These are phyloP conservation scores for Cranoglanis bouderius DNA, from an alignment of 2,113 vertebrate genomes.

Conservation along the genomic window DNA sequence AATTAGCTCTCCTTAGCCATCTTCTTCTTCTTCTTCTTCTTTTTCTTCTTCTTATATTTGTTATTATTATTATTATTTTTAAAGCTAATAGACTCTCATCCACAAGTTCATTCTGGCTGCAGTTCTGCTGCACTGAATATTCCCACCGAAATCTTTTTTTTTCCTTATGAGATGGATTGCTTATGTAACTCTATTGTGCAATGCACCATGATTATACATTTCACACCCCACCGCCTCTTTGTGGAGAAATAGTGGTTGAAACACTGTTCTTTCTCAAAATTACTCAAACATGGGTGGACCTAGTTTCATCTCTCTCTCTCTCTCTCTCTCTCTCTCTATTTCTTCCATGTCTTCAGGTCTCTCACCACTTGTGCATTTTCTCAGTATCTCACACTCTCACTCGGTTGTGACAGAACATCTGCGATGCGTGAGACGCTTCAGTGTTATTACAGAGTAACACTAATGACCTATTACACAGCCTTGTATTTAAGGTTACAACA, in stretches of 20 bases:
- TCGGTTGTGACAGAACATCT: constrained; percentile 38
- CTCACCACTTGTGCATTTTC: not conserved
- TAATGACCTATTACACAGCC: not conserved
- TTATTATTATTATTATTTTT: not conserved
- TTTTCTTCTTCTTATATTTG: no score
- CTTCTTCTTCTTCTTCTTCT: no score
- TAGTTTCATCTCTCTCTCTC: constrained; percentile 6
- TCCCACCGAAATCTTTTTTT: constrained; percentile 24
- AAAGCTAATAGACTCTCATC: constrained; percentile 10
- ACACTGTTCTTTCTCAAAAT: constrained; percentile 22
- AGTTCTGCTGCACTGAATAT: not conserved
- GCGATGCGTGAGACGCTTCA: constrained; percentile 24
- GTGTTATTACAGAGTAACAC: not conserved
- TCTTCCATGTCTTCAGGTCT: not conserved
- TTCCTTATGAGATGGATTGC: constrained; percentile 38
- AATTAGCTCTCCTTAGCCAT: not conserved
- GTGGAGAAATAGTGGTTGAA: constrained; percentile 40
- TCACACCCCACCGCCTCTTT: constrained; percentile 52
- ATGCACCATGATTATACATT: constrained; percentile 51
- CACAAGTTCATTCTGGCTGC: not conserved
- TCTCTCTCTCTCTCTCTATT: constrained; percentile 5
- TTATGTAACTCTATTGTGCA: constrained; percentile 58
- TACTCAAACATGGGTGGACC: constrained; percentile 34
- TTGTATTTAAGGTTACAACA: constrained; percentile 10
- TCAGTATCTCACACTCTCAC: constrained; percentile 30